phyloP scores from a whole-genome alignment of 2,888 invertebrate genomes.

The Leptopterna dolabrata region DNA sequence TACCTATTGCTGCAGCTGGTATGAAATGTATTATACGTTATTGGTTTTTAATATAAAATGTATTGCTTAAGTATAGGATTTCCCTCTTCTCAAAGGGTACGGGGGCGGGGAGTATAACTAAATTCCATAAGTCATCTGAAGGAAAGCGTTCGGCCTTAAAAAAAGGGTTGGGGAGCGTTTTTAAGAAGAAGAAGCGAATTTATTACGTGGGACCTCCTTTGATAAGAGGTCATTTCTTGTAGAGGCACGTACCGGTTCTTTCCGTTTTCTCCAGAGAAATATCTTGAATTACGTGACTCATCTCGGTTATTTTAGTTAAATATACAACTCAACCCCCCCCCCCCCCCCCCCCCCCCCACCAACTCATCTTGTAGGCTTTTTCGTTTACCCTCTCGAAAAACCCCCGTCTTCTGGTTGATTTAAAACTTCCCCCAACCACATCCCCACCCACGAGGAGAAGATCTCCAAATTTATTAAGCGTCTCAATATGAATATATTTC shows the following conservation, averaged over 20 bases:
- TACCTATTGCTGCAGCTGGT: no score
- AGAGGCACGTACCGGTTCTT: conserved; percentile 40
- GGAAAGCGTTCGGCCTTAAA: neutral
- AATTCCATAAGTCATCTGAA: neutral
- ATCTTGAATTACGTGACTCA: conserved; percentile 50
- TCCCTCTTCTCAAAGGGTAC: no score
- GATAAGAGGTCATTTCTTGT: conserved; percentile 48
- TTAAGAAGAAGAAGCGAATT: conserved; percentile 23
- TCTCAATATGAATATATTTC: conserved; percentile 40
- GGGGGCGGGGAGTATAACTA: no score
- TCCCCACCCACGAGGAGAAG: neutral
- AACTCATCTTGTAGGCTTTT: neutral
- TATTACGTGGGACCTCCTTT: conserved; percentile 20
- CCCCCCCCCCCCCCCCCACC: neutral
- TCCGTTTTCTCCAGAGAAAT: conserved; percentile 28
- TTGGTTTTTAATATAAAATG: no score
- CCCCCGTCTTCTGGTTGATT: conserved; percentile 21
- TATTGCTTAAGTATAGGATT: no score
- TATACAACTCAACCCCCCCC: neutral
- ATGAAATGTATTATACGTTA: no score
- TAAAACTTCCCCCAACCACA: neutral
- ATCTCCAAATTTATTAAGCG: conserved; percentile 13
- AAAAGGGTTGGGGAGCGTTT: neutral
- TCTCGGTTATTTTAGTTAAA: conserved; percentile 46
- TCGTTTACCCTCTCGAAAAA: conserved; percentile 17